Conservation (phyloP, 2,113 vertebrate species). For the Pluvialis apricaria region DNA sequence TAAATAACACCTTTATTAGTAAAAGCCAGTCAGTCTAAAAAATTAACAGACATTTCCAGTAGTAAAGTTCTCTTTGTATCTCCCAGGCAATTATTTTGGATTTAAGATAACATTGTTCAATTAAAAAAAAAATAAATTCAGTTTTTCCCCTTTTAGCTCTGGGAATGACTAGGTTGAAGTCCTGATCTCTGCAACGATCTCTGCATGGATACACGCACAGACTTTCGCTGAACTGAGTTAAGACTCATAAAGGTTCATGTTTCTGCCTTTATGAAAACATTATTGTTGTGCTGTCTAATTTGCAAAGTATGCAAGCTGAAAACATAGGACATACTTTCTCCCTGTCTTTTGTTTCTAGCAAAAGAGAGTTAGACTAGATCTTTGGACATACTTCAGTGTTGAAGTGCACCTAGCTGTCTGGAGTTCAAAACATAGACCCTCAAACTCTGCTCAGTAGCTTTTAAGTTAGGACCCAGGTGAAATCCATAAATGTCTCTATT, state of each 20-base stretch:
- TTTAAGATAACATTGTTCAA: neutral
- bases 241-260: neutral
- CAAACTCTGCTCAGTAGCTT: neutral
- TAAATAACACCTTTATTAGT: neutral
- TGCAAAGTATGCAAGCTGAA: neutral
- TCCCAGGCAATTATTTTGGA: neutral
- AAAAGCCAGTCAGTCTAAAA: neutral
- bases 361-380: neutral
- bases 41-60: neutral
- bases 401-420: neutral
- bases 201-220: accelerated
- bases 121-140: neutral
- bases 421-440: neutral
- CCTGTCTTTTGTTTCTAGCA: neutral
- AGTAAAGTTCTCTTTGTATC: neutral
- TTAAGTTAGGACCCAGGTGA: neutral
- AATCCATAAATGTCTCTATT: neutral
- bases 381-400: neutral
- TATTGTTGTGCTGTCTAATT: neutral
- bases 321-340: neutral
- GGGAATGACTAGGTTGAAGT: neutral
- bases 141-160: neutral
- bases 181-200: neutral
- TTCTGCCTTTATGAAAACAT: neutral
- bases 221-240: neutral